Evolutionary conservation across 2,797 vertebrate genomes (phyloP).

Genomic region (Rhinatrema bivittatum): DNA sequence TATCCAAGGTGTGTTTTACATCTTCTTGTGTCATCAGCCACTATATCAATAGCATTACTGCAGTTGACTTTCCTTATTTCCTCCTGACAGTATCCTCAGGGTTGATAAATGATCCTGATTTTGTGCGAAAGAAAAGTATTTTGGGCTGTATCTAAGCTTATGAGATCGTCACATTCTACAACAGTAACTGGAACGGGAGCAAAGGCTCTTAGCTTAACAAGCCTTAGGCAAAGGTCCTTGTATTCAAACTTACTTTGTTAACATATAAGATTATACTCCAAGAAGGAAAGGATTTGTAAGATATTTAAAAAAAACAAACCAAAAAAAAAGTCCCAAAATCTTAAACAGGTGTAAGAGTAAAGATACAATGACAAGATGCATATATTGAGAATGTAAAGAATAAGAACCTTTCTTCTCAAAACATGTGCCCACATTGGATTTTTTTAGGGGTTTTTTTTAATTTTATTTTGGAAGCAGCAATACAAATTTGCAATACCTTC

Average conservation of each 20-base stretch:
- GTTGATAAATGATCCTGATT: slow-evolving; percentile 43
- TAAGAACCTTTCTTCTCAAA: too few species aligned
- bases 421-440: too few species aligned
- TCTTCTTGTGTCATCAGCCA: slow-evolving; percentile 34
- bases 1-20: slow-evolving; percentile 27
- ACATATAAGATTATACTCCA: slow-evolving; percentile 9
- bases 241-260: slow-evolving; percentile 3
- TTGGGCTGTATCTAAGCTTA: slow-evolving; percentile 32
- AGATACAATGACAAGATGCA: too few species aligned
- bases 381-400: too few species aligned
- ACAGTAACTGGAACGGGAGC: slow-evolving; percentile 24
- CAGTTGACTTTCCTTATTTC: slow-evolving; percentile 44
- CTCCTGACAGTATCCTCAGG: slow-evolving; percentile 43
- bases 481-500: too few species aligned
- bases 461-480: too few species aligned
- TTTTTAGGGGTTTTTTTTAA: too few species aligned
- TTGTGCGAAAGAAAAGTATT: slow-evolving; percentile 28
- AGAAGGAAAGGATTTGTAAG: too few species aligned
- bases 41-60: slow-evolving; percentile 32
- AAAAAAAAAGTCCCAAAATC: too few species aligned
- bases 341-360: too few species aligned
- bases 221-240: neutral
- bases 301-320: too few species aligned
- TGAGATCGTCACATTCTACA: slow-evolving; percentile 32
- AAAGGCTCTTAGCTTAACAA: slow-evolving; percentile 15